Base-by-base conservation (phyloP, 2,113 vertebrate species). In the Syngnathus scovelli region DNA sequence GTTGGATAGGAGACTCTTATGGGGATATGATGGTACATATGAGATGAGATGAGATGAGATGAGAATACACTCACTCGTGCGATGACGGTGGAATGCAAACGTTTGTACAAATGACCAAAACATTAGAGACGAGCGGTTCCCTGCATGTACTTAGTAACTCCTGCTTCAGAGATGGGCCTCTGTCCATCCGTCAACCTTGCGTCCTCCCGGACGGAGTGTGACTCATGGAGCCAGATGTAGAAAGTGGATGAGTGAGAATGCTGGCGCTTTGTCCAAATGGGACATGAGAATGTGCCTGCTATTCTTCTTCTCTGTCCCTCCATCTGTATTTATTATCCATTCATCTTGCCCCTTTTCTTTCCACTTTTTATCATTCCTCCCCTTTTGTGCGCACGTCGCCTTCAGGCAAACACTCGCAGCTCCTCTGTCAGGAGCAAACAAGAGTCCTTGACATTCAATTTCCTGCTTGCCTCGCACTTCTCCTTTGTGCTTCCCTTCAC, bases 391-490 rank as follows among this genome's bases (percentile, higher is more conserved):
- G 52, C 43, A 6, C 70, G 71, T 81, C 82, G 73, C 77, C 82
- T 85, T 76, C 76, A 86, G 85, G 77, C 79, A 36, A 85, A 89
- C 81, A 81, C 87, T 82, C 78, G 83, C 83, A 87, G 85, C 88
- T 86, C 88, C 88, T 88, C 89, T 80, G 87, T 91, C 89, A 90
- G 81, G 83, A 87, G 73, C 85, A 88, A 90, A 91, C 88, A 90
- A 89, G 88, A 77, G 82, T 88, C 82, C 89, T 91, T 92, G 90
- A 91, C 90, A 91, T 91, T 92, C 89, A 89, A 89, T 91, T 90
- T 92, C 87, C 86, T 90, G 89, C 88, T 90, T 89, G 86, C 84
- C 68, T 82, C 63, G 71, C 83, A 83, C 71, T 88, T 87, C 86
- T 86, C 85, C 60, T 81, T 87, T 87, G 85, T 86, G 76, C 77